A percentile compares a stretch with the other conserved stretches of the same genome.
phyloP scores from a whole-genome alignment of 2,797 vertebrate genomes.

The Apogon talboti region DNA sequence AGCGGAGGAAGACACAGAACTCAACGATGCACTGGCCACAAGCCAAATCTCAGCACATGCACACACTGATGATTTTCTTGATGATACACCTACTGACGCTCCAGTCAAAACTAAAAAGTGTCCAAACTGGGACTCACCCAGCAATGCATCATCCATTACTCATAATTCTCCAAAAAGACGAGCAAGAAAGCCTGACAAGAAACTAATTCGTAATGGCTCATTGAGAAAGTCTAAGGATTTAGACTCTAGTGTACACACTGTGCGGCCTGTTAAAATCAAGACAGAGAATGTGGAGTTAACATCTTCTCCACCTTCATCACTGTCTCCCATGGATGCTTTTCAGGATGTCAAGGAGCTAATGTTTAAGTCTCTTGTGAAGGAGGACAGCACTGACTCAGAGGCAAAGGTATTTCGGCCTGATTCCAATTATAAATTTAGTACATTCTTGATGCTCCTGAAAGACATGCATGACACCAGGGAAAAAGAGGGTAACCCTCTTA shows the following conservation, averaged over 20 bases:
- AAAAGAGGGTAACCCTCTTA: conserved; percentile 91
- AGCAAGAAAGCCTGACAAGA: conserved; percentile 74
- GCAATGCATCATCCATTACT: conserved; percentile 26
- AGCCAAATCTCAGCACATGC: conserved; percentile 50
- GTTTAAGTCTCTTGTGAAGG: conserved; percentile 87
- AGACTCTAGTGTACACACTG: not conserved
- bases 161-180: conserved; percentile 71
- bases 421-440: conserved; percentile 94
- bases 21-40: conserved; percentile 59
- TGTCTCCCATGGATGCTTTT: conserved; percentile 79
- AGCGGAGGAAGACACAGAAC: conserved; percentile 69
- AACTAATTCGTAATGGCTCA: conserved; percentile 70
- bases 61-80: conserved; percentile 9
- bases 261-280: conserved; percentile 63
- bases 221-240: conserved; percentile 46
- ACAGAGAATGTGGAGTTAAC: conserved; percentile 69
- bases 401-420: conserved; percentile 86
- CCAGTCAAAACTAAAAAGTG: conserved; percentile 53
- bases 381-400: conserved; percentile 79
- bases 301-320: conserved; percentile 60
- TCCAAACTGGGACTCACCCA: conserved; percentile 40
- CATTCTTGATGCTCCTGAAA: conserved; percentile 96
- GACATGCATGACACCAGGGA: conserved; percentile 95
- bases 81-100: conserved; percentile 17
- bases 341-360: conserved; percentile 90